These are phyloP conservation scores for Calephelis nemesis DNA, from an alignment of 1,140 invertebrate genomes.

Conservation along the genomic window DNA sequence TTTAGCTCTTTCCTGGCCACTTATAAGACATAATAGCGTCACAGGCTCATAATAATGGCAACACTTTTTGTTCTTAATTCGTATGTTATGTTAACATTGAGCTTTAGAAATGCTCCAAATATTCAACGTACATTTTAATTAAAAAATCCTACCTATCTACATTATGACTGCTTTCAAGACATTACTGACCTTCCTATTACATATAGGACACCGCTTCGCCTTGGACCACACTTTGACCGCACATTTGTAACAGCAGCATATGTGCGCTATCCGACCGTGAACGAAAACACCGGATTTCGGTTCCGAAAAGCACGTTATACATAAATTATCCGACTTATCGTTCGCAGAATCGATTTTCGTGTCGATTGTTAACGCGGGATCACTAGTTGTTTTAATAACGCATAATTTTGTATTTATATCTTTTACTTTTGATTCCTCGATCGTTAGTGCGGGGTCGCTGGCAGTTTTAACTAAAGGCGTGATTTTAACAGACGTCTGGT, in stretches of 20 bases:
- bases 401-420: slow-evolving; percentile 35
- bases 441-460: slow-evolving; percentile 56
- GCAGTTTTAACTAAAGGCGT: slow-evolving; percentile 51
- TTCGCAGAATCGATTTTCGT: slow-evolving; percentile 25
- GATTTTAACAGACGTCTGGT: slow-evolving; percentile 27
- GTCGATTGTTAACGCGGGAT: slow-evolving; percentile 2
- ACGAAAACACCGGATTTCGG: slow-evolving; percentile 84
- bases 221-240: slow-evolving; percentile 82
- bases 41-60: too few relatives aligned
- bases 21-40: too few relatives aligned
- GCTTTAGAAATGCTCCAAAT: background rate
- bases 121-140: slow-evolving; percentile 5
- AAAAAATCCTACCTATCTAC: slow-evolving; percentile 34
- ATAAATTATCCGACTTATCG: slow-evolving; percentile 67
- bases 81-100: too few relatives aligned
- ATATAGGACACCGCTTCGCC: slow-evolving; percentile 83
- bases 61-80: too few relatives aligned
- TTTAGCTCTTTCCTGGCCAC: too few relatives aligned
- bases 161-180: slow-evolving; percentile 81
- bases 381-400: slow-evolving; percentile 31
- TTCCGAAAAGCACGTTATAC: slow-evolving; percentile 80
- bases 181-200: slow-evolving; percentile 83
- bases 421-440: slow-evolving; percentile 34
- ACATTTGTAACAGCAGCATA: slow-evolving; percentile 85
- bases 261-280: slow-evolving; percentile 82